phyloP scores from a whole-genome alignment of 2,888 invertebrate genomes.

The Drosophila kanekoi region DNA sequence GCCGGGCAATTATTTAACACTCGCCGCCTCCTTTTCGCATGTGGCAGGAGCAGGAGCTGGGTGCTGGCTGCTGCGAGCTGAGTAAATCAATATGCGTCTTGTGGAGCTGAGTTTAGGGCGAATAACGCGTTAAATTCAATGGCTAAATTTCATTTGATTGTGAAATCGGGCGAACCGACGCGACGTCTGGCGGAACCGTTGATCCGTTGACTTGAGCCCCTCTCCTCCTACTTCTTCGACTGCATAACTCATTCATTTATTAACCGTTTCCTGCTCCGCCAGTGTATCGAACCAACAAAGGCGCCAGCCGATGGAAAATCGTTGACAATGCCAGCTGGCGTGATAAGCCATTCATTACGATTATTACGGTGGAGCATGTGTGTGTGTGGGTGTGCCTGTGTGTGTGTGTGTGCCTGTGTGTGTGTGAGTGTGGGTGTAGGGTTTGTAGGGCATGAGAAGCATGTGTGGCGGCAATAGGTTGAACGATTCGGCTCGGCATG shows the following conservation, averaged over 20 bases:
- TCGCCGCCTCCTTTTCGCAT: constrained; percentile 14
- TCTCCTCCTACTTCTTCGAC: constrained; percentile 18
- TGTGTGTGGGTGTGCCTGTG: constrained; percentile 11
- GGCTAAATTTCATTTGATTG: constrained; percentile 78
- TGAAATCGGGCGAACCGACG: constrained; percentile 54
- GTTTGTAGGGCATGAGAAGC: constrained; percentile 11
- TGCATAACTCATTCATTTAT: constrained; percentile 77
- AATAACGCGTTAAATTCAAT: constrained; percentile 78
- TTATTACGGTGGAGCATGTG: constrained; percentile 64
- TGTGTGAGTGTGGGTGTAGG: constrained; percentile 1
- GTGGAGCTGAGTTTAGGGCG: constrained; percentile 60
- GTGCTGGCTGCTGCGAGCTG: background rate
- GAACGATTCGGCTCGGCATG: constrained; percentile 20
- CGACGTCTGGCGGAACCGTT: constrained; percentile 36
- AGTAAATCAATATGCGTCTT: constrained; percentile 71
- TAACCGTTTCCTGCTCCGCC: constrained; percentile 67
- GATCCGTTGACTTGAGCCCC: constrained; percentile 33
- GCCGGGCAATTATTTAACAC: constrained; percentile 69
- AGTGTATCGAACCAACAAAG: constrained; percentile 75
- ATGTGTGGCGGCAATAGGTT: constrained; percentile 36
- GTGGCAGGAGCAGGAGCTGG: background rate
- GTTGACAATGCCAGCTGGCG: constrained; percentile 81
- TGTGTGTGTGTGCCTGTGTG: constrained; percentile 8
- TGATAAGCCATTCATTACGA: constrained; percentile 82
- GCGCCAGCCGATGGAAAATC: constrained; percentile 68